Evolutionary conservation across 2,797 vertebrate genomes (phyloP).

Genomic region (Clarias platycephalus): DNA sequence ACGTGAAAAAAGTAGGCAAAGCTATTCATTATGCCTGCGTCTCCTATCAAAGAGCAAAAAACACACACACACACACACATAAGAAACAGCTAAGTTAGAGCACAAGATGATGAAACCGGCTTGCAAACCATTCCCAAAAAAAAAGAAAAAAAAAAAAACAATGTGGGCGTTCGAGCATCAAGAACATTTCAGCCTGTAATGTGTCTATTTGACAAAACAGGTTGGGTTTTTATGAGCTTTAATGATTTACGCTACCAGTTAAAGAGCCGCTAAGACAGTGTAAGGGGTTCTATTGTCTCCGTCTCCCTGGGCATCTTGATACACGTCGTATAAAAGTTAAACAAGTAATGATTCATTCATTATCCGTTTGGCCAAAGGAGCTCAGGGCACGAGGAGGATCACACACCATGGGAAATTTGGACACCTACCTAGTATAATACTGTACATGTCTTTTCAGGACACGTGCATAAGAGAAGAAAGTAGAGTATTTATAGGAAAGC

Average conservation of each 20-base stretch:
- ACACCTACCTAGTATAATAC: too few species aligned
- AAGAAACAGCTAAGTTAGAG: slow-evolving; percentile 13
- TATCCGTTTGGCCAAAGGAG: too few species aligned
- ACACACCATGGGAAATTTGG: too few species aligned
- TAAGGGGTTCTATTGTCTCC: too few species aligned
- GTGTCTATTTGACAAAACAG: slow-evolving; percentile 1
- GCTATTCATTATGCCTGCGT: slow-evolving; percentile 41
- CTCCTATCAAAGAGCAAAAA: slow-evolving; percentile 2
- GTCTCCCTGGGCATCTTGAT: too few species aligned
- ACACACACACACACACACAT: too few species aligned
- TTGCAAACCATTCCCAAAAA: not conserved
- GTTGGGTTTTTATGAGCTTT: not conserved
- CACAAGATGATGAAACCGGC: slow-evolving; percentile 24
- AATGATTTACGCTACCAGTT: not conserved
- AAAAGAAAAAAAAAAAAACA: not conserved
- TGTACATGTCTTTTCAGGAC: too few species aligned
- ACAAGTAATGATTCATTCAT: not conserved
- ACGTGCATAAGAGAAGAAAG: too few species aligned
- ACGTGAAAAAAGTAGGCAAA: slow-evolving; percentile 40
- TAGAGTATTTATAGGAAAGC: too few species aligned
- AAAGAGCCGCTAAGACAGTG: not conserved
- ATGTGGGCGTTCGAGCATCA: slow-evolving; percentile 16
- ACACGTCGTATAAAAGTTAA: not conserved
- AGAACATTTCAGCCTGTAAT: slow-evolving; percentile 1
- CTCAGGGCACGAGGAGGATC: too few species aligned